Base-by-base conservation (phyloP, 2,888 invertebrate species). In the Rotaria sp. region DNA sequence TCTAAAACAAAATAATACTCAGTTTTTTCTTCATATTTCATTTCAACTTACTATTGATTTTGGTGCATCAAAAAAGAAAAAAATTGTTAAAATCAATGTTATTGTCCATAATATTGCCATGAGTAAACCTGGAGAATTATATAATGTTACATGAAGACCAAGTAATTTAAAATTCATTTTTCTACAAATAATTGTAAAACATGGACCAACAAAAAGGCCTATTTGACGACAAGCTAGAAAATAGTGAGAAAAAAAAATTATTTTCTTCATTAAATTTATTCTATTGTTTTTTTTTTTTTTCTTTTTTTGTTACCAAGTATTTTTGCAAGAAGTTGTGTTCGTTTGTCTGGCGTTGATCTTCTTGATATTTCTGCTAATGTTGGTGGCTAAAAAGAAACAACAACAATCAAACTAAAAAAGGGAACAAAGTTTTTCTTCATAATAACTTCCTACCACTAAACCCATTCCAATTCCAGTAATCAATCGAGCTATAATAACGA, bases 121-220 rank as follows among this genome's bases (percentile, higher is more conserved):
- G 87, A 92, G 90, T 10, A 91, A 89, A 88, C 92, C 92, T 52
- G 92, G 92, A 45, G 90, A 89, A 87, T 91, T 90, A 84, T 90
- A 90, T 86, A 90, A 90, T 88, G 90, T 90, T 7, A 92, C 90
- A 85, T 88, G 87, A 86, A 91, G 89, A 24, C 90, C 90, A 18
- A 75, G 52, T 55, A 92, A 89, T 50, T 89, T 86, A 88, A 91
- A 91, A 87, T 91, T 85, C 26, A 90, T 87, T 85, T 89, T 85
- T 45, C 89, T 88, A 26, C 91, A 88, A 87, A 92, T 89, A 57
- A 92, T 87, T 87, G 92, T 92, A 74, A 91, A 90, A 50, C 90
- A 91, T 38, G 92, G 92, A 52, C 92, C 92, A 90, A 87, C 45
- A 80, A 87, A 85, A n/a, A 87, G 85, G 13, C 87, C 87, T 24